Base-by-base conservation (phyloP, 1,140 invertebrate genomes). In the Berghia stephanieae region DNA sequence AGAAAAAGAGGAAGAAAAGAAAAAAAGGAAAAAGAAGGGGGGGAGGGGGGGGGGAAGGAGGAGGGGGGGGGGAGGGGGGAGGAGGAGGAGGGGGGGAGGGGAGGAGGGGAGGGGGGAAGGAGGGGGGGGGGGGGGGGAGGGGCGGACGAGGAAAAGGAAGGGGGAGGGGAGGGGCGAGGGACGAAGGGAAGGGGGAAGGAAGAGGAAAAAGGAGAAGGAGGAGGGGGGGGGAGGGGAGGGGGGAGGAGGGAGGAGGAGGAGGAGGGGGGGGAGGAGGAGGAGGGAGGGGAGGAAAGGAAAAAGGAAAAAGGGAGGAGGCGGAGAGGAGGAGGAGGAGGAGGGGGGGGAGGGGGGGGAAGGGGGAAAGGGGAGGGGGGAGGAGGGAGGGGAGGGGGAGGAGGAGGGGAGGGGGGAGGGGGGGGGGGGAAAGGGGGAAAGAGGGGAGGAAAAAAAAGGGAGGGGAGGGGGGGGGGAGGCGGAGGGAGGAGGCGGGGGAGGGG, bases 291-390 rank as follows among this genome's bases (percentile, higher is more conserved):
- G 34, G 57, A 13, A 71, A 21, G 69, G 52, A 71, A 21, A 49
- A 73, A 38, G 49, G 67, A 6, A 24, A 42, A 13, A 27, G 21
- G 16, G 27, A 42, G 8, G 44, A 21, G 34, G 8, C 24, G 2
- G n/a, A n/a, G n/a, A n/a, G n/a, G n/a, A n/a, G n/a, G n/a, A n/a
- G n/a, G n/a, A n/a, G n/a, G n/a, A n/a, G n/a, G n/a, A n/a, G 74
- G 1, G 38, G 3, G 55, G 43, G 49, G 68, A 46, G 34, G 38
- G 31, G 68, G 24, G 38, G 13, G n/a, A 44, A 38, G 46, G 42
- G 69, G 31, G 34, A 75, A 63, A 52, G 38, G 42, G 55, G n/a
- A 55, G 46, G 38, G 27, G 52, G 55, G 10, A 71, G 70, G n/a
- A 43, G 52, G 38, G 52, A 42, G 13, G 43, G 42, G n/a, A 49